Percentiles rank a stretch among this genome's conserved stretches.
Evolutionary conservation across 2,888 invertebrate species (phyloP).

Genomic region (Choristoneura rosaceana): DNA sequence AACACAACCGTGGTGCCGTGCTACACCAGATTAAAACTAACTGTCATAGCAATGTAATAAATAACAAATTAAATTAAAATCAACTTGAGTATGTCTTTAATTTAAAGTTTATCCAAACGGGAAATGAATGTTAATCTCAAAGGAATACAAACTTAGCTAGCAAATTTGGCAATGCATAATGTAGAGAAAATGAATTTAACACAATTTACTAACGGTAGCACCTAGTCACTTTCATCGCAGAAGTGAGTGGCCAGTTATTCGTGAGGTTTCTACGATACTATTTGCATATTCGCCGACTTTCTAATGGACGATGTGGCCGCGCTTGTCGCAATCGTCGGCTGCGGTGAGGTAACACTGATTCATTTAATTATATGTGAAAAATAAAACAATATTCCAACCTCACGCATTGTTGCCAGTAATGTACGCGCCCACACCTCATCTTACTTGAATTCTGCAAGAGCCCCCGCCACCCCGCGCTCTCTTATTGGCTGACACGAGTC

Average conservation of each 20-base stretch:
- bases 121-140: neutral
- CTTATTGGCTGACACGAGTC: constrained; percentile 60
- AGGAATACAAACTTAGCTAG: constrained; percentile 28
- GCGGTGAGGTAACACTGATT: constrained; percentile 82
- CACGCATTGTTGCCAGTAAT: constrained; percentile 71
- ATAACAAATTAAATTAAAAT: neutral
- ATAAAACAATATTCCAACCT: constrained; percentile 69
- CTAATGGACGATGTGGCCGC: constrained; percentile 84
- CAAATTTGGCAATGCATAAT: constrained; percentile 65
- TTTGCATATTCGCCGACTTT: constrained; percentile 86
- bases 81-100: neutral
- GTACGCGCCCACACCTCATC: constrained; percentile 59
- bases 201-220: constrained; percentile 80
- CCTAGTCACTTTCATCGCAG: constrained; percentile 82
- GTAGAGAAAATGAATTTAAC: constrained; percentile 77
- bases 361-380: constrained; percentile 78
- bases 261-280: constrained; percentile 85
- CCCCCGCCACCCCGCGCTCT: constrained; percentile 49
- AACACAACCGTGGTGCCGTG: neutral
- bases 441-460: constrained; percentile 65
- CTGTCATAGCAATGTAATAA: neutral
- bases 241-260: constrained; percentile 85
- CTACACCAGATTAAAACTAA: neutral
- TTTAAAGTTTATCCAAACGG: neutral
- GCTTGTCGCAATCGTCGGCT: constrained; percentile 82